Conservation (phyloP, 2,888 invertebrate species). For the Rhingia campestris region DNA sequence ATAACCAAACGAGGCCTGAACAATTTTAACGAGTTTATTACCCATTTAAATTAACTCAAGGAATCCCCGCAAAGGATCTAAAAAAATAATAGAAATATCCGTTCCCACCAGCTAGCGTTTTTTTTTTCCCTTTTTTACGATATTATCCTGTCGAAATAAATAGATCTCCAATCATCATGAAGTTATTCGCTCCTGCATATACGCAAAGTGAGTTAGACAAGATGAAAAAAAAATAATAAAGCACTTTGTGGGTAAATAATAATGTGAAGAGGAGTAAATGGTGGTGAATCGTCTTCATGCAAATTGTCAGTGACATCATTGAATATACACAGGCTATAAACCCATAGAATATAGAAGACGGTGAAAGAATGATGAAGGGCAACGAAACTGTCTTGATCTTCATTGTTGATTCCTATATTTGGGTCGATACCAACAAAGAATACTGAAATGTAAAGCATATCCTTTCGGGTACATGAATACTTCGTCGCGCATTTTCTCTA, state of each 20-base stretch:
- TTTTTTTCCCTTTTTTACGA: constrained; percentile 35
- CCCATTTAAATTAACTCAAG: constrained; percentile 63
- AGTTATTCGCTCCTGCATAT: constrained; percentile 28
- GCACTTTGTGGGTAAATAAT: not conserved
- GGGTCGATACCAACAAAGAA: constrained; percentile 8
- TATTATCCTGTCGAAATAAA: constrained; percentile 53
- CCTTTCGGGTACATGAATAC: constrained; percentile 7
- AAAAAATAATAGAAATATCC: constrained; percentile 49
- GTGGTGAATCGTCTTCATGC: constrained; percentile 17
- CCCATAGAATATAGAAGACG: constrained; percentile 5
- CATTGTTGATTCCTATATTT: constrained; percentile 36
- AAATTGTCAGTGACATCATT: constrained; percentile 31
- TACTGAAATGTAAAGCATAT: constrained; percentile 8
- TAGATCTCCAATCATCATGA: constrained; percentile 55
- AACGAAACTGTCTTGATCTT: constrained; percentile 20
- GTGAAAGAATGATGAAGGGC: constrained; percentile 17
- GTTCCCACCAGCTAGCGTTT: constrained; percentile 46
- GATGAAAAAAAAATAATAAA: constrained; percentile 13
- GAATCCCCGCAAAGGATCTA: constrained; percentile 10
- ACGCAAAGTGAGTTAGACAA: constrained; percentile 29
- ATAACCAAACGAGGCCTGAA: constrained; percentile 33
- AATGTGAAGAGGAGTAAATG: not conserved
- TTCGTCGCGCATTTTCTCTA: not conserved
- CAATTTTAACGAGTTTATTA: constrained; percentile 59
- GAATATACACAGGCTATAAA: not conserved